Evolutionary conservation across 1,140 invertebrate genomes (phyloP), one percentile per base, ranked within the genome.

Genomic region (Trichogramma pretiosum): DNA sequence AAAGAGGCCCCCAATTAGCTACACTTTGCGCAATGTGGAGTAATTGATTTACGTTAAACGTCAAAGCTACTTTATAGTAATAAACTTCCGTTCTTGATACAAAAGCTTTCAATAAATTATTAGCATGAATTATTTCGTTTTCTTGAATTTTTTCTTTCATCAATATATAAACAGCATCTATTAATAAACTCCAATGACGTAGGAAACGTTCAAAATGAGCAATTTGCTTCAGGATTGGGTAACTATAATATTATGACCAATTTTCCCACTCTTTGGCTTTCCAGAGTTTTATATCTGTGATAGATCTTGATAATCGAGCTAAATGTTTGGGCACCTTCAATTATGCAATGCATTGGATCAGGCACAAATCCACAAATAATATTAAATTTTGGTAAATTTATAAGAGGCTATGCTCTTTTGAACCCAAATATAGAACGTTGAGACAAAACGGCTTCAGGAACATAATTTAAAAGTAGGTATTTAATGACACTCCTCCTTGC

Each of bases 251-350:
- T 8, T 52, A 38, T 8, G 46, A 10, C 19, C 18, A 55, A 32
- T 55, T 55, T n/a, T 51, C 50, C 38, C 38, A 50, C 36, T 55
- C 50, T 23, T 10, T 23, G 1, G 37, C 37, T 22, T 52, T 55
- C 50, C 50, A 55, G 7, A 18, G 44, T 22, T 28, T 33, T 42
- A 19, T 34, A 10, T 21, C 39, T 3, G 1, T 40, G 2, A 52
- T 13, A 16, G 37, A 41, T 0, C 54, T 38, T 3, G 39, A 41
- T 37, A 50, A 42, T 18, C 50, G n/a, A 34, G 37, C 35, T n/a
- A 52, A n/a, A 39, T 54, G 52, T 21, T 34, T 45, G 5, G 49
- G 50, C n/a, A 38, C 24, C 11, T 28, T 28, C 11, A 28, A 28
- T 7, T 7, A 28, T 28, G 24, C 24, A 28, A 28, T 28, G 24